These are phyloP conservation scores for Lysiphlebus fabarum DNA, from an alignment of 1,140 invertebrate species.

Conservation along the genomic window DNA sequence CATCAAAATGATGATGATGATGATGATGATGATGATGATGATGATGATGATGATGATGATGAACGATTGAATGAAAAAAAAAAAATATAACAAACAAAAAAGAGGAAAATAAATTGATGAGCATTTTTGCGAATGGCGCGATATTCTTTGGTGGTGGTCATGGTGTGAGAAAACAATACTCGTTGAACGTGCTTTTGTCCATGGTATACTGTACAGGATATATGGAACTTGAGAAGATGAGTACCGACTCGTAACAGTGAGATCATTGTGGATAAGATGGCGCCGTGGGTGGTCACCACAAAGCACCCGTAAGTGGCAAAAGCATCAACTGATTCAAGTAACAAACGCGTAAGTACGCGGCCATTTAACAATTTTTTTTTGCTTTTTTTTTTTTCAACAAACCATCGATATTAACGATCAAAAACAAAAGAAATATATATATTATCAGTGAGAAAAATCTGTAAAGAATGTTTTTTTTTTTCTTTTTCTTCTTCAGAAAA, in stretches of 20 bases:
- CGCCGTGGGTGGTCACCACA: slow-evolving; percentile 48
- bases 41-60: too few species aligned
- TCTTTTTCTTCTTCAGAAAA: slow-evolving; percentile 7
- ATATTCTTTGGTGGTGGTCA: background rate
- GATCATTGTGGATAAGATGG: slow-evolving; percentile 43
- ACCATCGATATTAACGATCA: too few species aligned
- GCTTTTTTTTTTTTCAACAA: too few species aligned
- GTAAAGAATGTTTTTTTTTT: background rate
- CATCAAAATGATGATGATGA: too few species aligned
- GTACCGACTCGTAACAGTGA: slow-evolving; percentile 42
- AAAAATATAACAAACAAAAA: slow-evolving; percentile 3
- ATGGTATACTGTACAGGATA: slow-evolving; percentile 43
- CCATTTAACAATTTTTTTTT: background rate
- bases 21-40: too few species aligned
- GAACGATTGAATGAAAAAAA: too few species aligned
- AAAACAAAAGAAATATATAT: background rate
- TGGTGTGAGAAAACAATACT: slow-evolving; percentile 22
- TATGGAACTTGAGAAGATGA: slow-evolving; percentile 52
- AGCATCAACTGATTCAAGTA: slow-evolving; percentile 5
- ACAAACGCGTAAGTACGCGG: slow-evolving; percentile 16
- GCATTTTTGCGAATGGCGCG: background rate
- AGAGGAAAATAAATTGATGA: slow-evolving; percentile 7
- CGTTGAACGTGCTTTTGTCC: slow-evolving; percentile 8
- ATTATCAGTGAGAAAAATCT: too few species aligned
- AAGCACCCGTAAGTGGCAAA: slow-evolving; percentile 16